These are phyloP conservation scores for Phrynocephalus versicolor DNA, from an alignment of 2,113 vertebrate species.

Conservation along the genomic window DNA sequence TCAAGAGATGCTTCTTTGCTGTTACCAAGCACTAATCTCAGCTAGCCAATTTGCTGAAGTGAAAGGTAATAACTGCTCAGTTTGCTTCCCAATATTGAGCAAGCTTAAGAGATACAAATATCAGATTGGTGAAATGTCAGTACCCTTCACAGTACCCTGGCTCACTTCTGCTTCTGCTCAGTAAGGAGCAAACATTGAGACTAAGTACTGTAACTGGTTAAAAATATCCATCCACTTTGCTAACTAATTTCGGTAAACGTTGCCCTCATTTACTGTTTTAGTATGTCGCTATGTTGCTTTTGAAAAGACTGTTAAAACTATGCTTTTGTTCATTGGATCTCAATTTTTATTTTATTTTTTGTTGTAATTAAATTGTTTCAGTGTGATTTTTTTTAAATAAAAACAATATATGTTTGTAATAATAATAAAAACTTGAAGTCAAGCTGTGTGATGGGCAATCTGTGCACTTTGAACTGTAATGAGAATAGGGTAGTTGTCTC, in stretches of 20 bases:
- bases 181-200: not conserved
- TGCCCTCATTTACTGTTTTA: constrained; percentile 71
- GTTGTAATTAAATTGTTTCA: constrained; percentile 89
- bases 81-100: not conserved
- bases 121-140: not conserved
- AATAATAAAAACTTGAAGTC: constrained; percentile 69
- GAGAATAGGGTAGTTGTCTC: constrained; percentile 27
- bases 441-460: constrained; percentile 25
- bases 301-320: constrained; percentile 90
- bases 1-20: not conserved
- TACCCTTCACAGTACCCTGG: not conserved
- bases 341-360: constrained; percentile 92
- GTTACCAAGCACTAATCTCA: not conserved
- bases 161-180: not conserved
- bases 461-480: constrained; percentile 43
- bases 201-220: not conserved
- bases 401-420: constrained; percentile 67
- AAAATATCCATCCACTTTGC: not conserved
- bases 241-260: not conserved
- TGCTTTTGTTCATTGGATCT: constrained; percentile 87
- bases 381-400: constrained; percentile 73
- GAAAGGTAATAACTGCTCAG: not conserved
- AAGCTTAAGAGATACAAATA: not conserved
- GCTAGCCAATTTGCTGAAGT: not conserved
- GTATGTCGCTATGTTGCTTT: constrained; percentile 80